Conservation (phyloP, 2,113 vertebrate genomes). For the Cryptotis parvus region DNA sequence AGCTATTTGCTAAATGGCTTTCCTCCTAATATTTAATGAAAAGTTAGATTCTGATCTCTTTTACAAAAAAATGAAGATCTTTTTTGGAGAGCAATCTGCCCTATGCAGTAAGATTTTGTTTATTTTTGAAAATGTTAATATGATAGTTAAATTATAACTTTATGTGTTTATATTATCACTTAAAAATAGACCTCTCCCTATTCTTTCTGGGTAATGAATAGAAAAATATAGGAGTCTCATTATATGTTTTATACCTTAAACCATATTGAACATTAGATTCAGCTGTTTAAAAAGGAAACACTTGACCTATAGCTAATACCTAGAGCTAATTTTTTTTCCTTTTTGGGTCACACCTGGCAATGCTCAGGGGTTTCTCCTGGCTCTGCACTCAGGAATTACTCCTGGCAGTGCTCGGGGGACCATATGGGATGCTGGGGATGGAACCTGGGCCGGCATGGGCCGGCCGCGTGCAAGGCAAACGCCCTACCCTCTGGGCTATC, state of each 20-base stretch:
- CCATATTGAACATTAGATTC: constrained; percentile 31
- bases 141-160: constrained; percentile 72
- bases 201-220: constrained; percentile 32
- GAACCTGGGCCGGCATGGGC: no score
- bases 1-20: constrained; percentile 26
- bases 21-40: constrained; percentile 49
- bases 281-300: not conserved
- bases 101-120: not conserved
- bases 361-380: no score
- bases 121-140: constrained; percentile 62
- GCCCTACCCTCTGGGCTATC: no score
- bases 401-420: no score
- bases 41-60: not conserved
- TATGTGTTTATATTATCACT: constrained; percentile 66
- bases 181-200: constrained; percentile 49
- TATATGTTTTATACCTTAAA: constrained; percentile 54
- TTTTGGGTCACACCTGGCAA: no score
- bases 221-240: constrained; percentile 43
- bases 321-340: no score
- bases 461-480: no score
- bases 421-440: no score
- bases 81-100: not conserved
- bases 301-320: not conserved
- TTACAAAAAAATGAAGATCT: constrained; percentile 45
- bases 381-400: no score